These are phyloP conservation scores for Stylophora pistillata DNA, from an alignment of 64 coral and sea anemone species.

Conservation along the genomic window DNA sequence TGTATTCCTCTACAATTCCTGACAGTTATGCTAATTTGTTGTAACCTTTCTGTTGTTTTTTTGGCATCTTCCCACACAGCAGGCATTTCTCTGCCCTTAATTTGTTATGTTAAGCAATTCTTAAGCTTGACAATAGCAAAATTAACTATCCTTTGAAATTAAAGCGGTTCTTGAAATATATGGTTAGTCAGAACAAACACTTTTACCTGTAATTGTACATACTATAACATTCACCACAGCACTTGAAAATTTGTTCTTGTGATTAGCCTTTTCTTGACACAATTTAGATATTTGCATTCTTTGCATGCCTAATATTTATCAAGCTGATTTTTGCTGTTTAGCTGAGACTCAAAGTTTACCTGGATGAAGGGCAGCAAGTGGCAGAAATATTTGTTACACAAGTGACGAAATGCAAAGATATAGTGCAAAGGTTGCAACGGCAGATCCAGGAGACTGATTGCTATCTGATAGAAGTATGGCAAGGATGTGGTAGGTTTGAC, in stretches of 20 bases:
- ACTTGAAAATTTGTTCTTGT: neutral
- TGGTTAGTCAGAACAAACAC: neutral
- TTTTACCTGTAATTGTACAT: too few species aligned
- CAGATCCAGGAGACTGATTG: conserved; percentile 64
- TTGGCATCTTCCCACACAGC: conserved; percentile 7
- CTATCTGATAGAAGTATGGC: conserved; percentile 91
- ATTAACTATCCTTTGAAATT: neutral
- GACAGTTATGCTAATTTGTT: conserved; percentile 1
- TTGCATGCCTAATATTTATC: neutral
- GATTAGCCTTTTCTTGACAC: neutral
- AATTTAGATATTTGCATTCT: conserved; percentile 10
- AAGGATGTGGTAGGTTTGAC: conserved; percentile 86
- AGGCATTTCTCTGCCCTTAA: neutral
- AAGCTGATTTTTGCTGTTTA: conserved; percentile 21
- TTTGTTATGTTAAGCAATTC: neutral
- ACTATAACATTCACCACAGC: neutral
- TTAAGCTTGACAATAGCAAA: neutral
- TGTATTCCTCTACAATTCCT: neutral
- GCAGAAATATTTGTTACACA: conserved; percentile 84
- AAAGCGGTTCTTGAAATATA: neutral
- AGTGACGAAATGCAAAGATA: conserved; percentile 84
- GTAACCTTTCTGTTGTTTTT: neutral
- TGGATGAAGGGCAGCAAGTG: conserved; percentile 59
- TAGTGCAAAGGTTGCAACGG: conserved; percentile 75
- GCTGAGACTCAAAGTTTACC: conserved; percentile 83